phyloP scores from a whole-genome alignment of 2,888 invertebrate species.

The Drosophila pseudotalamancana region DNA sequence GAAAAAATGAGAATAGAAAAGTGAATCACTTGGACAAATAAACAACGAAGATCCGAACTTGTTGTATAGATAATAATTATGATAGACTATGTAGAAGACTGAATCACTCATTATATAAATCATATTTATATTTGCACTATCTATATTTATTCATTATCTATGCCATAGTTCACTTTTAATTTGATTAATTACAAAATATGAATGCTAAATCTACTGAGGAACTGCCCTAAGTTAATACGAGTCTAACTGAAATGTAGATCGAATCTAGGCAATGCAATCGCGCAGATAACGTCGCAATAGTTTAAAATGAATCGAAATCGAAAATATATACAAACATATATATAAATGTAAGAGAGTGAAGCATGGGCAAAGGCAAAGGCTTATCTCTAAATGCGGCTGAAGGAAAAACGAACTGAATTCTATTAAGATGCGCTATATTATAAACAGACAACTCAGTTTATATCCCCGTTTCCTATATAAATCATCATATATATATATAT shows the following conservation, averaged over 20 bases:
- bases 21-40: no score
- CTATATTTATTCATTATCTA: no score
- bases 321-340: neutral
- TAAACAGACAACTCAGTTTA: neutral
- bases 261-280: conserved; percentile 2
- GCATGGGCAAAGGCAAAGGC: no score
- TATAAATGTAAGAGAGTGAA: no score
- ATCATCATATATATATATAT: neutral
- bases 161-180: no score
- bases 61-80: no score
- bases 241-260: conserved; percentile 3
- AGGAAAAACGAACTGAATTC: neutral
- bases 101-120: no score
- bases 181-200: neutral
- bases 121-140: no score
- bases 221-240: conserved; percentile 7
- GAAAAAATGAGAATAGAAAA: no score
- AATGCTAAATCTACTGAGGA: neutral
- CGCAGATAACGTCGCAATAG: conserved; percentile 13
- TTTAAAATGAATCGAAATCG: conserved; percentile 11
- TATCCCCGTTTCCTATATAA: conserved; percentile 2
- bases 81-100: no score
- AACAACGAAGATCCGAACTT: no score
- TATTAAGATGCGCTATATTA: neutral
- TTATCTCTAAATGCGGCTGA: conserved; percentile 9